Conservation (phyloP, 2,113 vertebrate species). For the Gasterosteus nipponicus region DNA sequence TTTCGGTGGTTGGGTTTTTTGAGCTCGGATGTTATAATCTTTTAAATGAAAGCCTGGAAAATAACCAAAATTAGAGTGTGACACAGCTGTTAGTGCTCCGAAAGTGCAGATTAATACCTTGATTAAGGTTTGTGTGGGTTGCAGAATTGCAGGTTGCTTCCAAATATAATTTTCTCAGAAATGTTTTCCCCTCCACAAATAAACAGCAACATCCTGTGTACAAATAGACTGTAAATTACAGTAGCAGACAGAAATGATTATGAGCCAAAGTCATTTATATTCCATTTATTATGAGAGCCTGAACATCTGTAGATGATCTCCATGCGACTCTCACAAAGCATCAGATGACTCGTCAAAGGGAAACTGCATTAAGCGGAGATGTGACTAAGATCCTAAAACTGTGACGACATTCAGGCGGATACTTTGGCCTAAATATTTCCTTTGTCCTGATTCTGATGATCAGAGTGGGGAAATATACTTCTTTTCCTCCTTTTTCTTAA, state of each 20-base stretch:
- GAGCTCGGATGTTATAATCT: conserved; percentile 9
- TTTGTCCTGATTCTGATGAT: not conserved
- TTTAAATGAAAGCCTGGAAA: conserved; percentile 36
- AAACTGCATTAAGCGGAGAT: conserved; percentile 14
- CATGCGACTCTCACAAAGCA: not conserved
- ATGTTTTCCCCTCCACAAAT: not conserved
- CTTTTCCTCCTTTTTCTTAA: not conserved
- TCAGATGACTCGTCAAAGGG: not conserved
- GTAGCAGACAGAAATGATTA: not conserved
- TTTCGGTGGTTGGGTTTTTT: conserved; percentile 15
- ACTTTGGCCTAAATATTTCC: conserved; percentile 33
- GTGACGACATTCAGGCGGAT: conserved; percentile 18
- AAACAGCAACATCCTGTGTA: not conserved
- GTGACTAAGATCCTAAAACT: conserved; percentile 3
- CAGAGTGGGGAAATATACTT: not conserved
- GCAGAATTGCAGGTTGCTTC: conserved; percentile 18
- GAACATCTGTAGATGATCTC: not conserved
- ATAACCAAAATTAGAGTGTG: conserved; percentile 40
- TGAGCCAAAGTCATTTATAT: not conserved
- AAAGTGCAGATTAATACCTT: conserved; percentile 39
- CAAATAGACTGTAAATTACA: not conserved
- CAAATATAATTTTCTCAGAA: conserved; percentile 21
- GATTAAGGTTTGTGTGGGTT: conserved; percentile 42
- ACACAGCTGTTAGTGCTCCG: conserved; percentile 26
- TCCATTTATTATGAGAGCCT: not conserved